Base-by-base conservation (phyloP, 1,140 invertebrate species). In the Aethina tumida region DNA sequence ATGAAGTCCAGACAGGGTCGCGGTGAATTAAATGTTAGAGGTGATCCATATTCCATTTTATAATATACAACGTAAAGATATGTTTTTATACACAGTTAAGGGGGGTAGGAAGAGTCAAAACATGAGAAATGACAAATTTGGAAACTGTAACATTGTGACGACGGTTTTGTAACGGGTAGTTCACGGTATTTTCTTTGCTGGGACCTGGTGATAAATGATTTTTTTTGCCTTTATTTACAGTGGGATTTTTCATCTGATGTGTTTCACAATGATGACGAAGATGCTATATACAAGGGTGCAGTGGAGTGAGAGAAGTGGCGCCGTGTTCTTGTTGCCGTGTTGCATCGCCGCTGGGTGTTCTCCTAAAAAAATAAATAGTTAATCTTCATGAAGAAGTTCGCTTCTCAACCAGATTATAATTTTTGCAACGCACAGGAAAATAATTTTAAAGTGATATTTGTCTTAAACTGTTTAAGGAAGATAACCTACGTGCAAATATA, bases 341-440 rank as follows among this genome's bases (percentile, higher is more conserved):
- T 87, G 82, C 82, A 87, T 87, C 5, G 84, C 84, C 22, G 83
- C 83, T 41, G 83, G 84, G 60, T 84, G 81, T 56, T 87, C 84
- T 45, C 81, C 84, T 84, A 67, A 53, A 68, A 60, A 51, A 44
- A 42, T 27, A 31, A n/a, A n/a, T n/a, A n/a, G n/a, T n/a, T n/a
- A n/a, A n/a, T n/a, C n/a, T n/a, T n/a, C n/a, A n/a, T n/a, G n/a
- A n/a, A n/a, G n/a, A n/a, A n/a, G n/a, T n/a, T n/a, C n/a, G n/a
- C n/a, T n/a, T n/a, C n/a, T n/a, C n/a, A n/a, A n/a, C n/a, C n/a
- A n/a, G n/a, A n/a, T n/a, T n/a, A n/a, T n/a, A n/a, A n/a, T n/a
- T n/a, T n/a, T n/a, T n/a, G n/a, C n/a, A n/a, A n/a, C n/a, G n/a
- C n/a, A n/a, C n/a, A n/a, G n/a, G n/a, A n/a, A n/a, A n/a, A n/a